Base-by-base conservation (phyloP, 2,797 vertebrate genomes). In the Ptychobarbus kaznakovi region DNA sequence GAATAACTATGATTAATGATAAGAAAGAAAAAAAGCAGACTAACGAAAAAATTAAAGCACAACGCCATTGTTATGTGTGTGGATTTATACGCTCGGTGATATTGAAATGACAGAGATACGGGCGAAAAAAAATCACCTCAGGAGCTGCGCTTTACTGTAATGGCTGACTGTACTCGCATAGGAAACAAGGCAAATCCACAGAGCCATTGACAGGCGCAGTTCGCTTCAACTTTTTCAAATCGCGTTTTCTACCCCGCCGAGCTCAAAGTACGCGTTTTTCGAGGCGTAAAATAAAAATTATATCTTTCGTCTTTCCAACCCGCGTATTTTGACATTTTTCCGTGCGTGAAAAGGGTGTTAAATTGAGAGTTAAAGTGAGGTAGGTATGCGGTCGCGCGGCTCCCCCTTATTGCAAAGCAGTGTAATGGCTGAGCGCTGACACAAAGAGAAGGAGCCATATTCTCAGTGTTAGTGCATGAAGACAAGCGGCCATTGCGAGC, bases 401-500 rank as follows among this genome's bases (percentile, higher is more conserved):
- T 80, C 77, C 94, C 94, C 95, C 94, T 94, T 94, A 94, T 95
- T 92, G 93, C 89, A 84, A 63, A 86, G 91, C 95, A 93, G 94
- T 92, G 95, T 94, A 95, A 95, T 95, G 95, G 95, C 95, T 95
- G 95, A 92, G 95, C 94, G 91, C 83, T 94, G 94, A 97, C 97
- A 97, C 97, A 97, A 96, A 97, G 96, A 95, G 96, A 97, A 97
- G 97, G 95, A 97, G 97, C 97, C 97, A 97, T 98, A 95, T 97
- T 97, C 95, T 95, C 94, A 94, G 94, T 95, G 95, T 95, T 95
- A 94, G 94, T 95, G 94, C 93, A 94, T 94, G 95, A 96, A 96
- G 96, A 96, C 96, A 95, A 96, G 95, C 96, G 95, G 96, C 96
- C 96, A 96, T 96, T 96, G 95, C 94, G 93, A 94, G 95, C 95